Base-by-base conservation (phyloP, 2,797 vertebrate species). In the Spea hammondii region DNA sequence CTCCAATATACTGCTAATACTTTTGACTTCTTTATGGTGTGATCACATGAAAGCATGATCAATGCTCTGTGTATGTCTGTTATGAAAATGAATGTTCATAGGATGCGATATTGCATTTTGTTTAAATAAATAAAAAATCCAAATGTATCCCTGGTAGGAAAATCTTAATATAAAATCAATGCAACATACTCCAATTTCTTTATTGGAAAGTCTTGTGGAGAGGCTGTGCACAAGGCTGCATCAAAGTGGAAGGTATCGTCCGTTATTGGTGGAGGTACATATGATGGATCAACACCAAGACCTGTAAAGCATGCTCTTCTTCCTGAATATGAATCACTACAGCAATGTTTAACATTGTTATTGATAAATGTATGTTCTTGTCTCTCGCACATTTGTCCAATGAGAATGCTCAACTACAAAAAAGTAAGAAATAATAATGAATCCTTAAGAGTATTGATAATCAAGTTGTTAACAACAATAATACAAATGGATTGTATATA, bases 111-210 rank as follows among this genome's bases (percentile, higher is more conserved):
- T 32, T 32, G 32, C 32, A 32, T 32, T 32, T 32, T 32, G 1
- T 32, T 32, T 32, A 32, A 32, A 32, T 32, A 32, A 32, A 32
- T 1, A 32, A 32, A 32, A 32, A 32, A 32, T 32, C 32, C 32
- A 32, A 32, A 32, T 32, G 32, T 32, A 32, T 32, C 32, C 32
- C 32, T 32, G 32, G 32, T 32, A 32, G 32, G 32, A 32, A 32
- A 32, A 32, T 32, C 32, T 32, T 32, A 32, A 32, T 32, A 2
- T 32, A 32, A 32, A 32, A 32, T 3, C 32, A 32, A 32, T 32
- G 32, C 32, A 46, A 5, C 88, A 87, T 88, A 91, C 90, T 74
- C 80, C 81, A 83, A 80, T 76, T 87, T 88, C 73, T 68, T 85
- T 8, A 8, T 62, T 73, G 83, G 78, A 32, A 85, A 13, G 47